Percentiles rank a stretch among this genome's conserved stretches.
These are phyloP conservation scores for Melopsittacus undulatus DNA, from an alignment of 2,797 vertebrate genomes.

Conservation along the genomic window DNA sequence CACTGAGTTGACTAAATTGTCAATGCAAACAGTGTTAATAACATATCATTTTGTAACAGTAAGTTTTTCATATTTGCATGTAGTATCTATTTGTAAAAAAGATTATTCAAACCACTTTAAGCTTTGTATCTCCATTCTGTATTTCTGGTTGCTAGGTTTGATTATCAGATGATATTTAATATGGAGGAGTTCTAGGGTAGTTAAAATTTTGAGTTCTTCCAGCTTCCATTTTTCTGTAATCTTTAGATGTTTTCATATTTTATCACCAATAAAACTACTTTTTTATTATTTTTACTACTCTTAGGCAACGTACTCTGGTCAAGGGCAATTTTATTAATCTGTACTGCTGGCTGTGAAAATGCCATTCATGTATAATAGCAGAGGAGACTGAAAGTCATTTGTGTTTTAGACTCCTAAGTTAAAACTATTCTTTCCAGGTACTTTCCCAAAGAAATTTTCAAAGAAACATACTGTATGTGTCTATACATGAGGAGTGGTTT, in stretches of 20 bases:
- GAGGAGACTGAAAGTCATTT: neutral
- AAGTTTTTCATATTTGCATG: neutral
- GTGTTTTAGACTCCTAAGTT: neutral
- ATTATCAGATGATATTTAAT: neutral
- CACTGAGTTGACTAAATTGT: neutral
- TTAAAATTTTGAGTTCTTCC: neutral
- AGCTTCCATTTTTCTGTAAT: neutral
- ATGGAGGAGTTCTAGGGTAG: neutral
- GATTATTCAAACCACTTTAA: neutral
- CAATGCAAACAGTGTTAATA: neutral
- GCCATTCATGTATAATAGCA: neutral
- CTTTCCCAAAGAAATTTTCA: neutral
- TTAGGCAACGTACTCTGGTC: neutral
- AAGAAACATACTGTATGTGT: neutral
- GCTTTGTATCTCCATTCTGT: neutral
- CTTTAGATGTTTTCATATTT: neutral
- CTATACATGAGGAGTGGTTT: fast-evolving
- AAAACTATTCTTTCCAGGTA: neutral
- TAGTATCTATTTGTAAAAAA: neutral
- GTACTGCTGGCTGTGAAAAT: neutral
- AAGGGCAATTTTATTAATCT: neutral
- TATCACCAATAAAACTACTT: neutral
- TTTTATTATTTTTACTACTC: neutral
- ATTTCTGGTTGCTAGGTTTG: neutral
- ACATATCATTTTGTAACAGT: neutral